Base-by-base conservation (phyloP, 2,888 invertebrate species). In the Neoascia interrupta region DNA sequence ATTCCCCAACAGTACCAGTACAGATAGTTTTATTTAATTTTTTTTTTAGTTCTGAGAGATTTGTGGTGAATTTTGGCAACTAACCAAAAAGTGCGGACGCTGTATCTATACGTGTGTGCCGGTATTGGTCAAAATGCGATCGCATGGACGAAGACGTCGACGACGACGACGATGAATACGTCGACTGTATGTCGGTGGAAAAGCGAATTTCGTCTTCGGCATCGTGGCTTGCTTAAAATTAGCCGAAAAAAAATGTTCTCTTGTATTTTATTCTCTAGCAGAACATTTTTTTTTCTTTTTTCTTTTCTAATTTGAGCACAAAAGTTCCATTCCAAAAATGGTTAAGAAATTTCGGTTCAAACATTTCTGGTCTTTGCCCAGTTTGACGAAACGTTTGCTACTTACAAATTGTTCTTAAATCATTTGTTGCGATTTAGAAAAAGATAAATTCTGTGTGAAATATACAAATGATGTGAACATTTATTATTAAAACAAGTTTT, bases 61-160 rank as follows among this genome's bases (percentile, higher is more conserved):
- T 60, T 51, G 34, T 53, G 36, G 45, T 39, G 31, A 54, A 37
- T 47, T n/a, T 74, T 74, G 74, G 74, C 74, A 74, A 37, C n/a
- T n/a, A 28, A 18, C 53, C 74, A 74, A 74, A 74, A 68, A 74
- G 58, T 66, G 58, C 74, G 70, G 60, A 37, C 58, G 53, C 11
- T 53, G 11, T 53, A 28, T 23, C 43, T 64, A 21, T 56, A 31
- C n/a, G 31, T 73, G 58, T 74, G 8, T 15, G 45, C 21, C 53
- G 51, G 39, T 74, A 54, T 45, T 54, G 26, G 19, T 58, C 37
- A 43, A 34, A 58, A 51, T 60, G 19, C 13, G 18, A 11, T 41
- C 19, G 19, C 37, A 43, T 69, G n/a, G n/a, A 11, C 18, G 18
- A 10, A 53, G 34, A 18, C 8, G 21, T 41, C n/a, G n/a, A 31